Conservation (phyloP, 2,113 vertebrate genomes). For the Sylvietta virens region DNA sequence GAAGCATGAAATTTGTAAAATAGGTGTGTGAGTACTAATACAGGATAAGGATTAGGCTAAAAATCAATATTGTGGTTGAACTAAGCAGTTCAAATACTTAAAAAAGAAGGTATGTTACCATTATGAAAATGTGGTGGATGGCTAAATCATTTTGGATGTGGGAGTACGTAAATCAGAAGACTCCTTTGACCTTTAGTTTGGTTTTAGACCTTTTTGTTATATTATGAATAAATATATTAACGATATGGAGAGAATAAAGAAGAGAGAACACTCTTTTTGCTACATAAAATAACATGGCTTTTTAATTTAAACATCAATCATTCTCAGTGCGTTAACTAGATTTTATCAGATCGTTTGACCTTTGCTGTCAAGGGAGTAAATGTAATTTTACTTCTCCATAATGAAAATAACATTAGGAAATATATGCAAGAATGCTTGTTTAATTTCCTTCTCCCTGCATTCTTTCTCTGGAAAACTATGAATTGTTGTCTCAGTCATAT, state of each 20-base stretch:
- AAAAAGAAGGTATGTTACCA: background rate
- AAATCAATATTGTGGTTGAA: background rate
- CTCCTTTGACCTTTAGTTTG: background rate
- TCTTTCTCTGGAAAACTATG: constrained; percentile 56
- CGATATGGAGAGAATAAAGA: background rate
- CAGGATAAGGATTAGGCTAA: background rate
- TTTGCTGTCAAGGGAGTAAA: constrained; percentile 57
- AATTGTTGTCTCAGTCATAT: constrained; percentile 40
- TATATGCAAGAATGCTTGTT: constrained; percentile 47
- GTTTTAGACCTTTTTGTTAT: background rate
- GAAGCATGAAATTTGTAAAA: background rate
- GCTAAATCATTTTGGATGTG: background rate
- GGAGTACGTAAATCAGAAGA: background rate
- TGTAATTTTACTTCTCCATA: constrained; percentile 52
- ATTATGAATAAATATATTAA: background rate
- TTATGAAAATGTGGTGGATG: background rate
- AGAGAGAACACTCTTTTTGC: background rate
- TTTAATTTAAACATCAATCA: constrained; percentile 19
- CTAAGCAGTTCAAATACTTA: background rate
- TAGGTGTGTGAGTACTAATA: background rate
- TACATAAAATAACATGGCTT: background rate
- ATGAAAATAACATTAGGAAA: constrained; percentile 69
- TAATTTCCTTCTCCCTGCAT: constrained; percentile 66
- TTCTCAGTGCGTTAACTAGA: constrained; percentile 45
- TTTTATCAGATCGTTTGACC: constrained; percentile 57